Conservation (phyloP, 1,140 invertebrate genomes). For the Pseudomyrmex cubaensis region DNA sequence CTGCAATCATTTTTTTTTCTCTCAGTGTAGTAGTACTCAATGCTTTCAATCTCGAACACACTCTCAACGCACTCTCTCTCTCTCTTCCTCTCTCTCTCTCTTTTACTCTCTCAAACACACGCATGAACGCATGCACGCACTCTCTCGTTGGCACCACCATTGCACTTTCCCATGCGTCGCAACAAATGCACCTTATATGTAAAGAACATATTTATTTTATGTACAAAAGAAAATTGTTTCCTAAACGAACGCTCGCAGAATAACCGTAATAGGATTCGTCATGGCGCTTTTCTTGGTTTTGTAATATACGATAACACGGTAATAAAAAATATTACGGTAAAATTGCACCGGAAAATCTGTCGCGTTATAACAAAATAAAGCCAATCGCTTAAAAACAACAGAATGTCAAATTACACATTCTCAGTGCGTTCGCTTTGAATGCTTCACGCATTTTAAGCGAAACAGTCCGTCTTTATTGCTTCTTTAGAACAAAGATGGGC, state of each 20-base stretch:
- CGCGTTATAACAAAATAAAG: constrained; percentile 7
- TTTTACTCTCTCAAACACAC: neutral
- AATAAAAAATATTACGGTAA: constrained; percentile 19
- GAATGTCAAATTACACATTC: no score
- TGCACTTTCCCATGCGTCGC: constrained; percentile 85
- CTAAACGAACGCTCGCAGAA: constrained; percentile 72
- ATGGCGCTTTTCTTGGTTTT: constrained; percentile 48
- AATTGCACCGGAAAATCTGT: constrained; percentile 70
- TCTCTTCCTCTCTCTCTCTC: no score
- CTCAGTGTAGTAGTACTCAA: no score
- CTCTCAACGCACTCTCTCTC: no score
- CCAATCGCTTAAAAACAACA: neutral
- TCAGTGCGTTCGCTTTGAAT: no score
- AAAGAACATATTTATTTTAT: constrained; percentile 81
- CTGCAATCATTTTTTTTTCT: no score
- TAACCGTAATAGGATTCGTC: constrained; percentile 66
- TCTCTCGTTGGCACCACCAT: constrained; percentile 76
- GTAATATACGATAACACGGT: constrained; percentile 49
- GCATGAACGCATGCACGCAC: neutral
- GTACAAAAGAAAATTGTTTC: constrained; percentile 80
- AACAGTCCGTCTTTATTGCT: no score
- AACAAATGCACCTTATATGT: constrained; percentile 83
- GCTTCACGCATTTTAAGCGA: no score
- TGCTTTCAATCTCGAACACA: no score
- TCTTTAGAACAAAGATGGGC: no score